A percentile compares a stretch with the other conserved stretches of the same genome.
Evolutionary conservation across 92 coral and sea anemone genomes (phyloP).

Genomic region (Zoanthus sociatus): DNA sequence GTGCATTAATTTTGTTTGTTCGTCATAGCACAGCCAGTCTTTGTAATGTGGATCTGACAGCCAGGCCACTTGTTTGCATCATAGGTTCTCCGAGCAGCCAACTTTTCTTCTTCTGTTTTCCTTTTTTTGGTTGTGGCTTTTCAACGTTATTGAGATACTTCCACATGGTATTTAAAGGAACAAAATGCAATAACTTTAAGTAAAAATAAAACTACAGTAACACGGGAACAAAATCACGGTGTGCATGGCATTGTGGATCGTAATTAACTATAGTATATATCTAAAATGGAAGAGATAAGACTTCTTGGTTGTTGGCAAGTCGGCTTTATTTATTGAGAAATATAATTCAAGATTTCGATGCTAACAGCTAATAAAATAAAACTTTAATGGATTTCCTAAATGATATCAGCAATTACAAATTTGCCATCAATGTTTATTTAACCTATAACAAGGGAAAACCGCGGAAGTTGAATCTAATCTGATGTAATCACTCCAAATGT

Average conservation of each 20-base stretch:
- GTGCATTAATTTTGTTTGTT: background rate
- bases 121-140: constrained; percentile 19
- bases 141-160: background rate
- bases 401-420: too few species aligned
- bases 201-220: background rate
- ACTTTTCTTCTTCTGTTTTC: constrained; percentile 2
- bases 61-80: constrained; percentile 22
- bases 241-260: background rate
- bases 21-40: constrained; percentile 13
- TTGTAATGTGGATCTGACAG: constrained; percentile 29
- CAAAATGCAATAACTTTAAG: background rate
- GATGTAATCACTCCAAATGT: constrained; percentile 8
- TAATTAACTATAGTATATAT: background rate
- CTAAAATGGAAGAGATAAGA: too few species aligned
- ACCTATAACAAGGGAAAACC: background rate
- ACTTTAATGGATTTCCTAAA: too few species aligned
- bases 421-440: too few species aligned
- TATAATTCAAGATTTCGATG: too few species aligned
- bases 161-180: constrained; percentile 19
- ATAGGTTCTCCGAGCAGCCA: constrained; percentile 21
- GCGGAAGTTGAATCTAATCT: background rate
- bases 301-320: too few species aligned
- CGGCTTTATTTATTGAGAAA: too few species aligned
- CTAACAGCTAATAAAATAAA: too few species aligned
- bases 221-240: constrained; percentile 4